Conservation (phyloP, 2,888 invertebrate species). For the Gymnosoma rotundatum region DNA sequence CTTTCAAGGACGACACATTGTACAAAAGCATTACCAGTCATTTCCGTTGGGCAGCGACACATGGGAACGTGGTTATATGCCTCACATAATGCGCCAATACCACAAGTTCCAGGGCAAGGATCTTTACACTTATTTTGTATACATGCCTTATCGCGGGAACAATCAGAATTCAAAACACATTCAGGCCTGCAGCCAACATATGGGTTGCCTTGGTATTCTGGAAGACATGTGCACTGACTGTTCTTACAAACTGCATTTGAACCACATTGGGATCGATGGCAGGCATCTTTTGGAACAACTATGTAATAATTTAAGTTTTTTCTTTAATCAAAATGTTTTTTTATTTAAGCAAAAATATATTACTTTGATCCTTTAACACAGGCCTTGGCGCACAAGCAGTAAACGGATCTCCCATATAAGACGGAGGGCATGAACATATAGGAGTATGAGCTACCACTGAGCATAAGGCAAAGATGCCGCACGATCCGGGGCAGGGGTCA, state of each 20-base stretch:
- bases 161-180: constrained; percentile 91
- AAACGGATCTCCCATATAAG: constrained; percentile 86
- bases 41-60: constrained; percentile 87
- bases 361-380: constrained; percentile 70
- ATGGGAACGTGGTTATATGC: constrained; percentile 89
- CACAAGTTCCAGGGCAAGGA: constrained; percentile 91
- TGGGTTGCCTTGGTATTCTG: constrained; percentile 86
- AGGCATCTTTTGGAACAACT: constrained; percentile 82
- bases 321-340: neutral
- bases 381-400: constrained; percentile 83
- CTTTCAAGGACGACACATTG: constrained; percentile 84
- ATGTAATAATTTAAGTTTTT: constrained; percentile 43
- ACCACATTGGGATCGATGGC: constrained; percentile 90
- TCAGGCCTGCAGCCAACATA: constrained; percentile 90
- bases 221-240: constrained; percentile 86
- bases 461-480: constrained; percentile 85
- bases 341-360: neutral
- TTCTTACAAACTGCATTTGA: constrained; percentile 88
- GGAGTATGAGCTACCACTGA: constrained; percentile 86
- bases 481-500: constrained; percentile 88
- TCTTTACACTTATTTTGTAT: constrained; percentile 89
- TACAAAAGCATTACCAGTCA: constrained; percentile 88
- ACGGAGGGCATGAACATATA: constrained; percentile 85
- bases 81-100: constrained; percentile 88
- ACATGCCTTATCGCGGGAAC: constrained; percentile 88